Evolutionary conservation across 2,113 vertebrate genomes (phyloP), one percentile per base, ranked within the genome.

Genomic region (Phoenicopterus ruber): DNA sequence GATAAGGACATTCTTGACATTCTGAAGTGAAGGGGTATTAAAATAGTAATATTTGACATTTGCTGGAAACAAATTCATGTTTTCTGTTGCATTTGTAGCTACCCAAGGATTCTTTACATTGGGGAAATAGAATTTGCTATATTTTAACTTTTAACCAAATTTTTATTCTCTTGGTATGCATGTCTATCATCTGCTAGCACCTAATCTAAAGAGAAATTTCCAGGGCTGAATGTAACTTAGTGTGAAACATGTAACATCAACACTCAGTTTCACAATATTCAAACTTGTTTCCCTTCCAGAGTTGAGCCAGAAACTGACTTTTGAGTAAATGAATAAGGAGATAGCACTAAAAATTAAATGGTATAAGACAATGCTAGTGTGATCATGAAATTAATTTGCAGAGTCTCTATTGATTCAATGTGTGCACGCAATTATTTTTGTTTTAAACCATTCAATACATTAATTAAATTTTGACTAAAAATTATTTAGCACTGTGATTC

Each of bases 1-100:
- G 84, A 69, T 72, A 82, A 85, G 72, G 93, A 62, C 78, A 82
- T 96, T 95, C 90, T 73, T 96, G 92, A 70, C 74, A 70, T 93
- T 96, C 62, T 93, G n/a, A 91, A 96, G 36, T 85, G 78, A 90
- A 91, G 29, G 54, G 34, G 19, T 61, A 90, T 90, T 89, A 85
- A 84, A 91, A 67, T 67, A 94, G 61, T 79, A 79, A 71, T 91
- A 84, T 74, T 78, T 87, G 38, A 76, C n/a, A 31, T 72, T 84
- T 1, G 2, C 17, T 85, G 38, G 50, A 59, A 94, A 52, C 50
- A 74, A 91, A 77, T 62, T 25, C 47, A 54, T 70, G 19, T 40
- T 69, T 93, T 92, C 36, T 80, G 21, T 38, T 67, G 55, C 19
- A 47, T 15, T 54, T 82, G 19, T 47, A 89, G 29, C 31, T 77